These are phyloP conservation scores for Scelioninae gen. 2 DNA, from an alignment of 2,888 invertebrate genomes.

Conservation along the genomic window DNA sequence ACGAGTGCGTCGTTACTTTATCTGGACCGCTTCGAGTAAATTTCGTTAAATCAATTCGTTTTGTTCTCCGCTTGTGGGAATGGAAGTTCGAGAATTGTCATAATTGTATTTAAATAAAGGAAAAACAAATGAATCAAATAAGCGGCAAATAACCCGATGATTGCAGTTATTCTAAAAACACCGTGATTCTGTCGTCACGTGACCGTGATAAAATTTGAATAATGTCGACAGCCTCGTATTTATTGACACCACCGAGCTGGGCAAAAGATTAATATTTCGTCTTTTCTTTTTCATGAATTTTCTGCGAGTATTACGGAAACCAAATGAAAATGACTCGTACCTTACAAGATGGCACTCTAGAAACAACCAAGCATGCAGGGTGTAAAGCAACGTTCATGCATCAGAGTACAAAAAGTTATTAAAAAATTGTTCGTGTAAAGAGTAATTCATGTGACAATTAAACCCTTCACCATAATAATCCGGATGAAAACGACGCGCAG, in stretches of 20 bases:
- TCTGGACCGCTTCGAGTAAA: background rate
- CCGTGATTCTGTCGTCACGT: background rate
- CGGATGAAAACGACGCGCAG: constrained; percentile 22
- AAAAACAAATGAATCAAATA: background rate
- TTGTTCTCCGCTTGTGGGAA: background rate
- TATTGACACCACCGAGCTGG: no score
- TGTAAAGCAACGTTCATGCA: constrained; percentile 32
- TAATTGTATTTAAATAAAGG: background rate
- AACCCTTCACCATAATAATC: constrained; percentile 45
- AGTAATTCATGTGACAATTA: constrained; percentile 23
- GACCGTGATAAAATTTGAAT: background rate
- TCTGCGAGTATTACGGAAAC: constrained; percentile 3
- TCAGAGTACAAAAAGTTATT: background rate
- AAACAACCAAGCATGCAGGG: constrained; percentile 30
- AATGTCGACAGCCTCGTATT: constrained; percentile 4
- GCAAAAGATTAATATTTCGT: no score
- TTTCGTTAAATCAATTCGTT: background rate
- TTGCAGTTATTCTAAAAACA: constrained; percentile 3
- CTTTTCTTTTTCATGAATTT: background rate
- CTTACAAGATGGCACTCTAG: constrained; percentile 33
- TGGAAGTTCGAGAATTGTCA: background rate
- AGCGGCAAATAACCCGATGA: constrained; percentile 8
- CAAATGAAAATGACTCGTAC: constrained; percentile 37
- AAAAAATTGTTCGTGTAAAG: background rate
- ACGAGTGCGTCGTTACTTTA: no score